phyloP scores from a whole-genome alignment of 2,888 invertebrate species.

The Cantharis rufa region DNA sequence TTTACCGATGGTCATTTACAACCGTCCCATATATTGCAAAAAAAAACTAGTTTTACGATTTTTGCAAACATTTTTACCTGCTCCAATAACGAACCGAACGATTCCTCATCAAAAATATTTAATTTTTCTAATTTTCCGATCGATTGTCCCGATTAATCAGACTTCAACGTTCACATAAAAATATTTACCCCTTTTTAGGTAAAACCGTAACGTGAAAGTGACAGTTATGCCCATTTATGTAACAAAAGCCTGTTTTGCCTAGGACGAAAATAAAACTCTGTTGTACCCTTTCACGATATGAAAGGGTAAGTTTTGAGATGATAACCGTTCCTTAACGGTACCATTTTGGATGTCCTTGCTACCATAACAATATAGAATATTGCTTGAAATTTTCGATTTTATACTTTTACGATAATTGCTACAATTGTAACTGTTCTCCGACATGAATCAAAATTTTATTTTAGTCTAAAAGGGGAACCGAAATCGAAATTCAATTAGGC shows the following conservation, averaged over 20 bases:
- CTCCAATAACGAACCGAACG: neutral
- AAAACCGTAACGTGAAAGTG: neutral
- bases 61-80: neutral
- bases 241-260: neutral
- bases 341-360: conserved; percentile 1
- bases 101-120: neutral
- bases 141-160: neutral
- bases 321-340: conserved; percentile 1
- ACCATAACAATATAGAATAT: neutral
- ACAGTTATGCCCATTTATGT: neutral
- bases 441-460: neutral
- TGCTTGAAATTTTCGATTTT: neutral
- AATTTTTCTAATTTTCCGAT: neutral
- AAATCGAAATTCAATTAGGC: neutral
- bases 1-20: conserved; percentile 60
- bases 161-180: neutral
- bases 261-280: neutral
- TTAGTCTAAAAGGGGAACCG: neutral
- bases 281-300: neutral
- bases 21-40: conserved; percentile 44
- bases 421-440: neutral
- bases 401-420: neutral
- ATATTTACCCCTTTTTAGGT: neutral
- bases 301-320: neutral
- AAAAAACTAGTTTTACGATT: neutral